These are phyloP conservation scores for Cydia amplana DNA, from an alignment of 1,140 invertebrate species.

Conservation along the genomic window DNA sequence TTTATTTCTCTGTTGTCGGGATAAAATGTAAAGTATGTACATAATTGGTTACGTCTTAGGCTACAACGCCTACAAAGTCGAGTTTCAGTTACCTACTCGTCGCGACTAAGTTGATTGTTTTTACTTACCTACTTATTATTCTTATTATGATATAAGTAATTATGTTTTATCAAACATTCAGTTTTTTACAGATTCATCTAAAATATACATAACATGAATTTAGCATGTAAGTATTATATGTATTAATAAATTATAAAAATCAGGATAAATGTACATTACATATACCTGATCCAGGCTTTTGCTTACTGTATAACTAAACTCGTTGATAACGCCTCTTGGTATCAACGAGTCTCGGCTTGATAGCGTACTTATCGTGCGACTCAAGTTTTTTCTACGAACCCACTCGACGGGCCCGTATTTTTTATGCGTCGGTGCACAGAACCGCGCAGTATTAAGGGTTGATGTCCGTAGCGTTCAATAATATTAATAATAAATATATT, in stretches of 20 bases:
- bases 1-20: background rate
- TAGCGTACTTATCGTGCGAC: slow-evolving; percentile 58
- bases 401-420: background rate
- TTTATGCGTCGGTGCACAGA: slow-evolving; percentile 47
- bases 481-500: too few species aligned
- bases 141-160: too few species aligned
- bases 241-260: too few species aligned
- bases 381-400: slow-evolving; percentile 45
- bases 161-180: too few species aligned
- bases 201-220: too few species aligned
- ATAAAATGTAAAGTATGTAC: background rate
- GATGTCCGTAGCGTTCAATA: background rate
- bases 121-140: too few species aligned
- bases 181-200: too few species aligned
- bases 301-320: background rate
- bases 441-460: background rate
- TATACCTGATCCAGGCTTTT: background rate
- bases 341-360: slow-evolving; percentile 44
- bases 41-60: background rate
- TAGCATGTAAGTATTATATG: too few species aligned
- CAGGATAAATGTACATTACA: background rate
- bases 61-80: too few species aligned
- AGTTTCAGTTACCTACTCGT: too few species aligned
- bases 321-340: slow-evolving; percentile 33
- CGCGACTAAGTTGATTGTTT: too few species aligned